phyloP scores from a whole-genome alignment of 1,140 invertebrate species.

The Drosophila grimshawi region DNA sequence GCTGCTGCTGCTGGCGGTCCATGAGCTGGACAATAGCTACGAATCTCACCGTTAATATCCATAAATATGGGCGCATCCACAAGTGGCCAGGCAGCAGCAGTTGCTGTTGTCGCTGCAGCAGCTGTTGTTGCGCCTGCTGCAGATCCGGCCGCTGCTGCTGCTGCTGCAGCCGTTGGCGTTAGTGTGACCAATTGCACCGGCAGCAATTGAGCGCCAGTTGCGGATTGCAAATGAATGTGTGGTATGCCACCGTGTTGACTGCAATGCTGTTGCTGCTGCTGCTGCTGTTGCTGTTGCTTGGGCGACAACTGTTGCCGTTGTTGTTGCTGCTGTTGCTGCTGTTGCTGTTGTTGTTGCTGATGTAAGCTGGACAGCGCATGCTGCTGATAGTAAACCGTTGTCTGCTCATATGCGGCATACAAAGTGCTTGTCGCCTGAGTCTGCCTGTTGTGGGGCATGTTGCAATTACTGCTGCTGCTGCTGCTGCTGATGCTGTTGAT shows the following conservation, averaged over 20 bases:
- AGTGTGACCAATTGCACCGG: conserved; percentile 72
- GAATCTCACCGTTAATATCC: conserved; percentile 77
- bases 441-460: conserved; percentile 35
- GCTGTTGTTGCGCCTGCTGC: conserved; percentile 32
- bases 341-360: conserved; percentile 50
- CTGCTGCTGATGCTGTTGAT: conserved; percentile 5
- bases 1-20: conserved; percentile 64
- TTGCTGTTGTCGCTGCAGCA: conserved; percentile 14
- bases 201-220: conserved; percentile 55
- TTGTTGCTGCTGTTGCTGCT: conserved; percentile 51
- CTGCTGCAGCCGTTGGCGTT: conserved; percentile 42
- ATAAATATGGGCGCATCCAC: conserved; percentile 80
- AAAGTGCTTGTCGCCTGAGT: conserved; percentile 29
- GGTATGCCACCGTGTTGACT: conserved; percentile 67
- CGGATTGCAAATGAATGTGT: conserved; percentile 68
- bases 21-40: conserved; percentile 79
- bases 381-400: conserved; percentile 76
- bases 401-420: conserved; percentile 69
- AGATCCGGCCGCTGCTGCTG: conserved; percentile 31
- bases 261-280: conserved; percentile 52
- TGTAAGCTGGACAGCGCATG: conserved; percentile 43
- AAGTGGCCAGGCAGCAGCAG: conserved; percentile 63
- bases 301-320: conserved; percentile 40
- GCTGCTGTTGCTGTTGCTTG: conserved; percentile 48
- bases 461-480: conserved; percentile 42